A percentile compares a stretch with the other conserved stretches of the same genome.
Evolutionary conservation across 2,797 vertebrate species (phyloP).

Genomic region (Denticeps clupeoides): DNA sequence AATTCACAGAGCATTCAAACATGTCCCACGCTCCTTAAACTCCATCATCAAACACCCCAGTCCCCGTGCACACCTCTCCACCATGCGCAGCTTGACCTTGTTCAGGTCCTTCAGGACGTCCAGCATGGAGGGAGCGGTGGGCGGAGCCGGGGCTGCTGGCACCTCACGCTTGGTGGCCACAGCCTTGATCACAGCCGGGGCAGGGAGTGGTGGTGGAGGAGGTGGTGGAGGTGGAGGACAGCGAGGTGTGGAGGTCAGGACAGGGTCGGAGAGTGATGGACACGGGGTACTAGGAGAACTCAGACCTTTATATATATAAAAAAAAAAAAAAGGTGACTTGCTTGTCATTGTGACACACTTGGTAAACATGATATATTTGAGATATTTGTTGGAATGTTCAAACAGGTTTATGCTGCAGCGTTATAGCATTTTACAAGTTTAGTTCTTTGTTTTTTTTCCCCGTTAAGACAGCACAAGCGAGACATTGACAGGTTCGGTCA

Average conservation of each 20-base stretch:
- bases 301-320: slow-evolving; percentile 17
- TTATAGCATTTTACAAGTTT: too few relatives aligned
- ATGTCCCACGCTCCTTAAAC: too few relatives aligned
- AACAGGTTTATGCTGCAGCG: too few relatives aligned
- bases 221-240: slow-evolving; percentile 45
- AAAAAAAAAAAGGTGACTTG: neutral
- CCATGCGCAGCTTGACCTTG: slow-evolving; percentile 72
- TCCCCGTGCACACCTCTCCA: slow-evolving; percentile 64
- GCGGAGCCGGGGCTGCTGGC: slow-evolving; percentile 4
- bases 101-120: slow-evolving; percentile 84
- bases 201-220: slow-evolving; percentile 30
- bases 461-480: too few relatives aligned
- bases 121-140: slow-evolving; percentile 69
- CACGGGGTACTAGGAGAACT: slow-evolving; percentile 25
- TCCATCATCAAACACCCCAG: slow-evolving; percentile 11
- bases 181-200: slow-evolving; percentile 26
- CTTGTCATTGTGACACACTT: too few relatives aligned
- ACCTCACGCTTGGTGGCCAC: slow-evolving; percentile 3
- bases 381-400: too few relatives aligned
- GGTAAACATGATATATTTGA: too few relatives aligned
- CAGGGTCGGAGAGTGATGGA: slow-evolving; percentile 34
- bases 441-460: too few relatives aligned
- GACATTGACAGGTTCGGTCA: too few relatives aligned
- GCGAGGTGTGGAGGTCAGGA: slow-evolving; percentile 57
- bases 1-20: neutral